phyloP scores from a whole-genome alignment of 2,888 invertebrate genomes.

The Hyles lineata region DNA sequence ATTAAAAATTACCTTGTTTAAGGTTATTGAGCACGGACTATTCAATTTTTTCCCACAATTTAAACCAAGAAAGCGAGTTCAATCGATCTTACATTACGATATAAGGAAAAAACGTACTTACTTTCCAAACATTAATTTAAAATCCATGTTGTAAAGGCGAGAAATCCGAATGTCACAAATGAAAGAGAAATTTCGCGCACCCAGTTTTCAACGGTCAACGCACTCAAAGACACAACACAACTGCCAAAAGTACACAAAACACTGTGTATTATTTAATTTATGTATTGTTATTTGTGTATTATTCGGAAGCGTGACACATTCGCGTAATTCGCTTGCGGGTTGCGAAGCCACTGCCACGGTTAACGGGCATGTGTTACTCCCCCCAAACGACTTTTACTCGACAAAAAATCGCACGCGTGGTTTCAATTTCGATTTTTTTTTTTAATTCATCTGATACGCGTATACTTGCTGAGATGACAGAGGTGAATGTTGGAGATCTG shows the following conservation, averaged over 20 bases:
- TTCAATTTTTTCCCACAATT: background rate
- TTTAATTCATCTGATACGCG: constrained; percentile 46
- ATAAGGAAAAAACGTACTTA: constrained; percentile 26
- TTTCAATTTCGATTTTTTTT: constrained; percentile 44
- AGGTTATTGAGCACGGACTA: background rate
- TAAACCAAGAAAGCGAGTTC: background rate
- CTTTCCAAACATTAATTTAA: constrained; percentile 23
- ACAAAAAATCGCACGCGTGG: constrained; percentile 41
- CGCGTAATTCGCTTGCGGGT: constrained; percentile 36
- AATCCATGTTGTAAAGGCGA: constrained; percentile 29
- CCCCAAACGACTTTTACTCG: constrained; percentile 47
- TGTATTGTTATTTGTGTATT: background rate
- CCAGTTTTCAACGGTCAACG: constrained; percentile 30
- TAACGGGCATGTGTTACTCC: constrained; percentile 43
- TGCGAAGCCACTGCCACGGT: constrained; percentile 57
- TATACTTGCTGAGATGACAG: constrained; percentile 57
- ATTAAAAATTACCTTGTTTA: background rate
- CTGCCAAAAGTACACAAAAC: constrained; percentile 24
- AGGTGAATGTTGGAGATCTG: constrained; percentile 59
- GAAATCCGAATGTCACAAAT: constrained; percentile 27
- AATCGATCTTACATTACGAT: background rate
- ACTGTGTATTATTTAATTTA: constrained; percentile 10
- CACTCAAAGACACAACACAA: constrained; percentile 20
- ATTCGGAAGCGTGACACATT: constrained; percentile 26
- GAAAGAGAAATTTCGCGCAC: constrained; percentile 33